Conservation (phyloP, 2,797 vertebrate species). For the Poeciliopsis presidionis region DNA sequence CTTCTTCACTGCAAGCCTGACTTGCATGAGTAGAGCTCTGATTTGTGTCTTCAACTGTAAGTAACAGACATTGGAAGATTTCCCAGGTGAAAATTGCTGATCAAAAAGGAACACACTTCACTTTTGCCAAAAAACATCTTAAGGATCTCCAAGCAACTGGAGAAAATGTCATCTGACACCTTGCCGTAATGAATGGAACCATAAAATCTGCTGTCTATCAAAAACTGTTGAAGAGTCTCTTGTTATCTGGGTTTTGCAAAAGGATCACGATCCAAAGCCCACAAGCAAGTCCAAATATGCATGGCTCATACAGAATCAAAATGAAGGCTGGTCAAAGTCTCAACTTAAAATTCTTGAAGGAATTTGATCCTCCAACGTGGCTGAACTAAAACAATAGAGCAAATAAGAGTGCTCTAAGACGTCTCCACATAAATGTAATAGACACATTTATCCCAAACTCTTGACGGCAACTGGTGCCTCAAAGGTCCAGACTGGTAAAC, state of each 20-base stretch:
- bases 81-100: neutral
- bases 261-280: neutral
- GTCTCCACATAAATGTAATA: neutral
- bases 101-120: neutral
- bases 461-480: neutral
- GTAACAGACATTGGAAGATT: neutral
- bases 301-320: neutral
- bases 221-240: neutral
- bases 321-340: neutral
- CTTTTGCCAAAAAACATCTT: neutral
- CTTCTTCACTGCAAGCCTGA: neutral
- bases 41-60: neutral
- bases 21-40: neutral
- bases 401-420: neutral
- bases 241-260: neutral
- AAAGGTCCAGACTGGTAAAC: neutral
- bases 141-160: neutral
- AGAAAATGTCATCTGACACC: neutral
- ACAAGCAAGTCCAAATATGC: neutral
- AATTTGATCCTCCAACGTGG: neutral
- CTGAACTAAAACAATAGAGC: neutral
- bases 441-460: neutral
- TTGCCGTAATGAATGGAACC: neutral
- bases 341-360: neutral
- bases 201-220: neutral